These are phyloP conservation scores for Melanotaenia pygmaea DNA, from an alignment of 2,797 vertebrate species.

Conservation along the genomic window DNA sequence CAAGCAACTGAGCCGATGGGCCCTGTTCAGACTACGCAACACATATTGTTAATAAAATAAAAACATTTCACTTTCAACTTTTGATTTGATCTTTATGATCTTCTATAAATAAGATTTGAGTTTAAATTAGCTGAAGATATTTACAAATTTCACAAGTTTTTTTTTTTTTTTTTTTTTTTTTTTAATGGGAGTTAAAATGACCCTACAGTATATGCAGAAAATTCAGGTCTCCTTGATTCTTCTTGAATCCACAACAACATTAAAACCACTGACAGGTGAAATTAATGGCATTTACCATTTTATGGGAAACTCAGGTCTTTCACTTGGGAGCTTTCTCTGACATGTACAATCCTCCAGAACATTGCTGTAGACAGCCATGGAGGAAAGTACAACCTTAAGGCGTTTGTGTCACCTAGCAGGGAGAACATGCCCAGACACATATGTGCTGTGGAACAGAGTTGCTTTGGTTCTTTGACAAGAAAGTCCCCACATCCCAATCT, in stretches of 20 bases:
- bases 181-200: too few species aligned
- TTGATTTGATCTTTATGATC: too few species aligned
- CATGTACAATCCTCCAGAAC: not conserved
- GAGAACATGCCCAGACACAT: not conserved
- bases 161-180: too few species aligned
- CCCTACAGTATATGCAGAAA: too few species aligned
- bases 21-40: too few species aligned
- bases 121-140: too few species aligned
- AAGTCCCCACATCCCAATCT: not conserved
- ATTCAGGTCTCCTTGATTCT: too few species aligned
- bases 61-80: too few species aligned
- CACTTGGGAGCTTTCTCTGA: not conserved
- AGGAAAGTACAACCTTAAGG: not conserved
- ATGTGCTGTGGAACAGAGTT: not conserved
- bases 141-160: too few species aligned
- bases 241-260: not conserved
- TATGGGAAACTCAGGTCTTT: not conserved
- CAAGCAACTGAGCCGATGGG: too few species aligned
- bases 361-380: not conserved
- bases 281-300: not conserved
- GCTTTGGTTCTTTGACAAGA: slow-evolving; percentile 7
- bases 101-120: too few species aligned
- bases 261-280: not conserved
- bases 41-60: too few species aligned
- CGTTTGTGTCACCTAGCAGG: not conserved